Evolutionary conservation across 2,113 vertebrate genomes (phyloP), one percentile per base, ranked within the genome.

Genomic region (Meriones unguiculatus): DNA sequence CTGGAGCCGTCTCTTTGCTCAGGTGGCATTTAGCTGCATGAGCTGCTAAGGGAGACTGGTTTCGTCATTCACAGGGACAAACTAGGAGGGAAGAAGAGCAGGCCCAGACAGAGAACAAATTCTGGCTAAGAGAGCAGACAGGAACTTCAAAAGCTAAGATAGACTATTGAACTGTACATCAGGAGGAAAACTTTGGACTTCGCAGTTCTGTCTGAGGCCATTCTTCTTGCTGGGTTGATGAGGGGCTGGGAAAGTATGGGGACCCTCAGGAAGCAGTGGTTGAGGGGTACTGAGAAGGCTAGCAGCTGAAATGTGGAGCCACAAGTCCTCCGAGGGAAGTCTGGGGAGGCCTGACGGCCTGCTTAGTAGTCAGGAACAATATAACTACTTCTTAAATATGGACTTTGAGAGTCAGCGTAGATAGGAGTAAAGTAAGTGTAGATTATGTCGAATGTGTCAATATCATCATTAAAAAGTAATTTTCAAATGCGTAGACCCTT

Each of bases 261-360:
- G 12, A 28, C 20, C 15, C 25, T 20, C 54, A 35, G 64, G 5
- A 8, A 0, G 32, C 2, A 3, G 24, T 1, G 38, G 10, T 1
- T 22, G 80, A 5, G 38, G 76, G 38, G 13, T n/a, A 14, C 65
- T 32, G 11, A 32, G 25, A 50, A 41, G 18, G 10, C 17, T 14
- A 30, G 4, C 12, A 64, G 4, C n/a, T 41, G 3, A 59, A 20
- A 2, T 22, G 3, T 7, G 2, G 75, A 65, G 54, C 10, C 24
- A 77, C 10, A 69, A 50, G 14, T 73, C 13, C 32, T 14, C 18
- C 50, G 62, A 65, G 46, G 28, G 5, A 24, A 10, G 10, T 64
- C 81, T 24, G 38, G 28, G 41, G 38, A 38, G 10, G 12, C 4
- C 65, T 38, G n/a, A 8, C 18, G 9, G 10, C 12, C 35, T 50